Evolutionary conservation across 2,888 invertebrate genomes (phyloP), one percentile per base, ranked within the genome.

Genomic region (Caenorhabditis sp.): DNA sequence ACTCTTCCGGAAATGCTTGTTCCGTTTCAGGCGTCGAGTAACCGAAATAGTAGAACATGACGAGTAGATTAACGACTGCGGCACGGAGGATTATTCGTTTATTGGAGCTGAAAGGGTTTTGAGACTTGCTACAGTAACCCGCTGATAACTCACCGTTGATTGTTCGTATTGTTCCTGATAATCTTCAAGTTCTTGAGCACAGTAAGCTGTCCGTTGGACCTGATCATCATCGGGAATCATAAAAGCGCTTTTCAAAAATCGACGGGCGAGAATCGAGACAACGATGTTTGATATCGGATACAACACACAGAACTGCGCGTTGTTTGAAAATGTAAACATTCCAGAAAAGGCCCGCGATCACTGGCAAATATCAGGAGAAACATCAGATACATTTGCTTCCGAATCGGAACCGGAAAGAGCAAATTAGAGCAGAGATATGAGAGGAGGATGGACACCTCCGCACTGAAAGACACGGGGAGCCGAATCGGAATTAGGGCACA

Each of bases 261-360:
- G 47, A 4, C 3, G 18, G 26, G 24, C 15, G 44, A 28, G 28
- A 47, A 53, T 5, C 15, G 37, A 18, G 37, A 35, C 28, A 13
- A 18, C 26, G n/a, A n/a, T 69, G 69, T 60, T 71, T 61, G 58
- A 69, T 69, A 55, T 37, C 55, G 55, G 62, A 35, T 44, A 62
- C 61, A 62, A 72, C n/a, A 56, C 28, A 56, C 28, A 47, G 50
- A 58, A 74, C 40, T 51, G 65, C 35, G 65, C 60, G 74, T 74
- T 58, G 74, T 65, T 74, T 74, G 65, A 74, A 72, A 65, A 65
- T 74, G 74, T 35, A 74, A 65, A 74, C 74, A 74, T 65, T 56
- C 60, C 35, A 58, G 62, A 65, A 64, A 55, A 26, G 26, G 40
- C 18, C 3, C 37, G 40, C 37, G 65, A 74, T 65, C 65, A 51